These are phyloP conservation scores for Leptogaster cylindrica DNA, from an alignment of 2,888 invertebrate genomes.

Conservation along the genomic window DNA sequence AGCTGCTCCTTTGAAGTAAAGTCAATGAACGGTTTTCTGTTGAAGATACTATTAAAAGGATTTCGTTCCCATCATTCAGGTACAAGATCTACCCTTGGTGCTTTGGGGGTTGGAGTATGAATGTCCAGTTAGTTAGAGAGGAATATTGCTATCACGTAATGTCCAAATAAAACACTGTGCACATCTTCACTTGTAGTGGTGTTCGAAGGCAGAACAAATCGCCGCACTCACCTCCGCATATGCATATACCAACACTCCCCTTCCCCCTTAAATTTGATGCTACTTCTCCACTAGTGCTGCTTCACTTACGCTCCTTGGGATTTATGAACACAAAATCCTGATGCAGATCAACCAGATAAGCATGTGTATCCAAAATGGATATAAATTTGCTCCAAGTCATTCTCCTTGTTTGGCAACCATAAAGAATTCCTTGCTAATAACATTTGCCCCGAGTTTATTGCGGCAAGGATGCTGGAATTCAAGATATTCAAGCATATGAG, in stretches of 20 bases:
- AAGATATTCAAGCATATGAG: not conserved
- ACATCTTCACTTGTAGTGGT: too few relatives aligned
- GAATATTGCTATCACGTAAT: too few relatives aligned
- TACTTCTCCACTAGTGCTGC: too few relatives aligned
- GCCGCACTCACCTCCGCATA: not conserved
- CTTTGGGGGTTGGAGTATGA: too few relatives aligned
- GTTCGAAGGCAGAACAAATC: too few relatives aligned
- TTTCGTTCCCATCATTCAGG: not conserved
- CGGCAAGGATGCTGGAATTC: not conserved
- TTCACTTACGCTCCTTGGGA: not conserved
- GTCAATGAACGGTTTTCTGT: slow-evolving; percentile 1
- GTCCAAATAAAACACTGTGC: too few relatives aligned
- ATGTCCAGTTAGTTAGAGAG: too few relatives aligned
- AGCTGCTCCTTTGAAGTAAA: slow-evolving; percentile 9
- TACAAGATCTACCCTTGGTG: too few relatives aligned
- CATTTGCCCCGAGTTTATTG: slow-evolving; percentile 20
- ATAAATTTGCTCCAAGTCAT: slow-evolving; percentile 32
- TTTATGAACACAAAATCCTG: slow-evolving; percentile 16
- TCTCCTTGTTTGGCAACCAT: slow-evolving; percentile 33
- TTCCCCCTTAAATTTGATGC: too few relatives aligned
- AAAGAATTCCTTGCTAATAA: slow-evolving; percentile 36
- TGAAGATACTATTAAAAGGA: slow-evolving; percentile 18
- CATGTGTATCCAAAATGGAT: slow-evolving; percentile 31
- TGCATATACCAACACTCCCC: slow-evolving; percentile 2
- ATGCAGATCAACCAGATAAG: slow-evolving; percentile 37